phyloP scores from a whole-genome alignment of 2,797 vertebrate species.

The Labroides dimidiatus region DNA sequence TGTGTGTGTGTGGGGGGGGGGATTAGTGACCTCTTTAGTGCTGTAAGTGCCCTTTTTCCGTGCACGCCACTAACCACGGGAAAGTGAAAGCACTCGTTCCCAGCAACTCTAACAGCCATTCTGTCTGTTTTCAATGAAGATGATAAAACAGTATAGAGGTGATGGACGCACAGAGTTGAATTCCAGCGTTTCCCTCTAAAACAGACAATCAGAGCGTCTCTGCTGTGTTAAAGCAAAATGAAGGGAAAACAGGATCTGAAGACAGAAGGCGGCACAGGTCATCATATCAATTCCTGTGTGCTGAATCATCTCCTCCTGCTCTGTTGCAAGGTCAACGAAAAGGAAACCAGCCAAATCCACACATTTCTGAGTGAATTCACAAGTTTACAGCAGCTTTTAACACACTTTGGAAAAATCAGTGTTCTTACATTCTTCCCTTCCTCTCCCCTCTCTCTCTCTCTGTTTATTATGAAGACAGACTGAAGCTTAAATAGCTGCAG shows the following conservation, averaged over 20 bases:
- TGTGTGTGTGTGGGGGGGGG: no score
- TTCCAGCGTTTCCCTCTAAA: neutral
- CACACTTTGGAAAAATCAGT: neutral
- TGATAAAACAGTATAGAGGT: neutral
- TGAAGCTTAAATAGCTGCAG: neutral
- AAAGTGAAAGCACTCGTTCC: no score
- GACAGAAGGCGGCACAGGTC: neutral
- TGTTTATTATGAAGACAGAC: neutral
- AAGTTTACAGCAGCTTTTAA: neutral
- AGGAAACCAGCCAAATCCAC: neutral
- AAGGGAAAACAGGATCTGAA: neutral
- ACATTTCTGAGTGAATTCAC: neutral
- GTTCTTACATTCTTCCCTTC: neutral
- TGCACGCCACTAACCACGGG: no score
- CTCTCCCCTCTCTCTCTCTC: neutral
- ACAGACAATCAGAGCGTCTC: neutral
- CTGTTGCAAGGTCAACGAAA: neutral
- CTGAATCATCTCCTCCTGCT: conserved; percentile 11
- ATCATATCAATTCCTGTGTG: conserved; percentile 4
- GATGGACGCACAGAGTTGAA: neutral
- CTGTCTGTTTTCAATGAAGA: no score
- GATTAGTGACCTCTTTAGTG: no score
- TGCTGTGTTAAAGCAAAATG: neutral
- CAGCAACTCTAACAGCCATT: neutral
- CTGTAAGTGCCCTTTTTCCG: no score